These are phyloP conservation scores for Electrona antarctica DNA, from an alignment of 2,113 vertebrate species.

Conservation along the genomic window DNA sequence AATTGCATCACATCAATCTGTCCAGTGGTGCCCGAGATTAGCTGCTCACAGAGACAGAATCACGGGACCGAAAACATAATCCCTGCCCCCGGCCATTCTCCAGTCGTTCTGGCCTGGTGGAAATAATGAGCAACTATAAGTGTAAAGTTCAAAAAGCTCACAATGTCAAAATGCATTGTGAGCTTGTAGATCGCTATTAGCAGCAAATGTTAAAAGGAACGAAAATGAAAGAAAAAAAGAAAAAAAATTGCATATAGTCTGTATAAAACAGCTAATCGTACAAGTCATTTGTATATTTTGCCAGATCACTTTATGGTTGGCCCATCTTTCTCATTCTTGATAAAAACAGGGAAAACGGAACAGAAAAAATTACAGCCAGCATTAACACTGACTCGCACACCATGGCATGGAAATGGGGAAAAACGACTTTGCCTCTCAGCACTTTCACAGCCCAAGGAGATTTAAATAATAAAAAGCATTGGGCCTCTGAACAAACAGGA, in stretches of 20 bases:
- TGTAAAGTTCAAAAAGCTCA: too few species aligned
- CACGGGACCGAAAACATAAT: too few species aligned
- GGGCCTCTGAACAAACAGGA: constrained; percentile 85
- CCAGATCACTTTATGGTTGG: constrained; percentile 47
- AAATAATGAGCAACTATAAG: too few species aligned
- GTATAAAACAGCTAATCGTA: constrained; percentile 57
- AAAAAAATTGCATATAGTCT: constrained; percentile 29
- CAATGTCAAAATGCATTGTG: too few species aligned
- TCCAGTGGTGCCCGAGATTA: too few species aligned
- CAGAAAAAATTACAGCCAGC: constrained; percentile 72
- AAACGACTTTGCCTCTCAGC: constrained; percentile 71
- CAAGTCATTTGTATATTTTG: constrained; percentile 62
- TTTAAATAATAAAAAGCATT: constrained; percentile 86
- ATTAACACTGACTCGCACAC: constrained; percentile 78
- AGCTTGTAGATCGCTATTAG: too few species aligned
- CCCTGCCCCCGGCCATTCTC: too few species aligned
- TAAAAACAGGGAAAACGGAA: constrained; percentile 72
- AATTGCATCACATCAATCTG: too few species aligned
- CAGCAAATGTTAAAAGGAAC: too few species aligned
- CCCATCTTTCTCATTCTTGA: constrained; percentile 64
- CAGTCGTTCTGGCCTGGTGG: too few species aligned
- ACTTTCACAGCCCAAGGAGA: constrained; percentile 82
- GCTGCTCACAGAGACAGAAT: too few species aligned
- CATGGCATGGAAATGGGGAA: constrained; percentile 77
- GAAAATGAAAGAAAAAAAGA: too few species aligned